Evolutionary conservation across 92 coral and sea anemone species (phyloP).

Genomic region (Zoanthus sociatus): DNA sequence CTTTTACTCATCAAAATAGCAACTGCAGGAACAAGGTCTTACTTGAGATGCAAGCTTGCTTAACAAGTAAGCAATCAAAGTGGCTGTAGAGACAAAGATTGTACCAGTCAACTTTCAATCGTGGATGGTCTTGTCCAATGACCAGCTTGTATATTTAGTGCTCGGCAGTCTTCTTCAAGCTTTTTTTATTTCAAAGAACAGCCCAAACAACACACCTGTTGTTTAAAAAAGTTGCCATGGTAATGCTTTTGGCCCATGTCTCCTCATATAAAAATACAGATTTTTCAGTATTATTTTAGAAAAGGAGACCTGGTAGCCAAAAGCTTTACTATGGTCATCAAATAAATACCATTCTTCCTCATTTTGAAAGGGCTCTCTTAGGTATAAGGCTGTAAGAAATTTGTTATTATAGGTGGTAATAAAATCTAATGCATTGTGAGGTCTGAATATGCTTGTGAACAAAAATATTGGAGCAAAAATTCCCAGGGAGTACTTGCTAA

Average conservation of each 20-base stretch:
- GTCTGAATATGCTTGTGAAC: neutral
- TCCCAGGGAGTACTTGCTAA: constrained; percentile 1
- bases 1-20: neutral
- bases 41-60: neutral
- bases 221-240: neutral
- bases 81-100: neutral
- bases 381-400: neutral
- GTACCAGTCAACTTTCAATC: neutral
- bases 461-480: neutral
- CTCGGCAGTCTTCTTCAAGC: neutral
- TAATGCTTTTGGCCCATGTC: neutral
- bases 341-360: neutral
- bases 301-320: neutral
- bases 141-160: neutral
- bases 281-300: constrained; percentile 1
- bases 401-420: constrained; percentile 1
- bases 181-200: neutral
- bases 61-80: neutral
- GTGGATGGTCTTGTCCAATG: neutral
- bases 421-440: neutral
- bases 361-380: neutral
- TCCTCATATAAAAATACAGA: neutral
- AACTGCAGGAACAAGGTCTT: neutral
- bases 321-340: constrained; percentile 4
- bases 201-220: neutral